These are phyloP conservation scores for Cephalopterus ornatus DNA, from an alignment of 2,113 vertebrate species.

Conservation along the genomic window DNA sequence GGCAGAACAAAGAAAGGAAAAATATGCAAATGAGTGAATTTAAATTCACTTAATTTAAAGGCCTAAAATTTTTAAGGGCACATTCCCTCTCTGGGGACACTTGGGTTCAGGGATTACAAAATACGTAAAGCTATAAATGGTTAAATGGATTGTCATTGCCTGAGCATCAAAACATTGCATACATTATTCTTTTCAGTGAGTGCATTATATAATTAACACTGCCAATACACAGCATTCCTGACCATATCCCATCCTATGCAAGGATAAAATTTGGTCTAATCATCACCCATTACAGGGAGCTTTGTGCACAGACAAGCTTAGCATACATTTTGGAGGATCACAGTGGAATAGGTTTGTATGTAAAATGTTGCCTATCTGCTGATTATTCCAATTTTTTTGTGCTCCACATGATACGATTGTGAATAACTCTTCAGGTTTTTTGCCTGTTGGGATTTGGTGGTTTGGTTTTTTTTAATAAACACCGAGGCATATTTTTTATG, in stretches of 20 bases:
- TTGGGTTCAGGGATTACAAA: background rate
- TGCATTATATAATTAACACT: background rate
- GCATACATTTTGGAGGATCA: background rate
- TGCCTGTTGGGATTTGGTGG: background rate
- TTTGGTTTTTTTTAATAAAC: background rate
- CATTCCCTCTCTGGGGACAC: background rate
- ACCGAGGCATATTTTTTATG: background rate
- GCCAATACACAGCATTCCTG: background rate
- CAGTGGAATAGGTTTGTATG: background rate
- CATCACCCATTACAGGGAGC: background rate
- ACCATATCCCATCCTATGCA: background rate
- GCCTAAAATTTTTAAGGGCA: background rate
- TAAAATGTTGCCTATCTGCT: background rate
- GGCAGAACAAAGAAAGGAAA: slow-evolving; percentile 10
- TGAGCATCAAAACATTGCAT: background rate
- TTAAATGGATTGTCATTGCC: background rate
- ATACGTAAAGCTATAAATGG: background rate
- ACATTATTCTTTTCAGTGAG: background rate
- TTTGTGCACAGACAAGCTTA: background rate
- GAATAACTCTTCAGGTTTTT: background rate
- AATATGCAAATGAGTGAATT: background rate
- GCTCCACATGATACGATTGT: background rate
- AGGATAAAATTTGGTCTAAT: background rate
- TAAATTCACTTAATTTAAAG: slow-evolving; percentile 36
- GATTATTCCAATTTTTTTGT: background rate